phyloP scores from a whole-genome alignment of 2,113 vertebrate genomes.

The Irena cyanogastra region DNA sequence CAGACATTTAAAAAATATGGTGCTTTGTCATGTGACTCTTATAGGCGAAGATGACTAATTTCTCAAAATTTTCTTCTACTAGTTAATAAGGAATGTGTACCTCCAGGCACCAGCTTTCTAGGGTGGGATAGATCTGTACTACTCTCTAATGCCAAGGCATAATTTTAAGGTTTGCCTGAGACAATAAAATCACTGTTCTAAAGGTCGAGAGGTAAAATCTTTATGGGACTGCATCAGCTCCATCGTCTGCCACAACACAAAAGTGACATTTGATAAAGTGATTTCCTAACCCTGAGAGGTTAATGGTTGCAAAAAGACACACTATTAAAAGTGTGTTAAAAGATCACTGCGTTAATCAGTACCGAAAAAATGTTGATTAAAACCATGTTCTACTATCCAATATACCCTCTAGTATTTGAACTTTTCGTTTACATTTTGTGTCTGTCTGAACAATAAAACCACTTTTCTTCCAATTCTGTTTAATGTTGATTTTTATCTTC shows the following conservation, averaged over 20 bases:
- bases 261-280: background rate
- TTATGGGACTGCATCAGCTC: background rate
- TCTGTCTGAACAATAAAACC: background rate
- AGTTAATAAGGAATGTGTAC: background rate
- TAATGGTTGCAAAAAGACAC: background rate
- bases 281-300: background rate
- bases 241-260: background rate
- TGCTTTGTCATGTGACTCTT: background rate
- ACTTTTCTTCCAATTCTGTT: background rate
- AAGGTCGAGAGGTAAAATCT: background rate
- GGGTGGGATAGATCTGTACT: background rate
- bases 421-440: background rate
- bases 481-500: slow-evolving; percentile 28
- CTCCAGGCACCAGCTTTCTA: background rate
- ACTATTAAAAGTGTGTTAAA: background rate
- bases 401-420: background rate
- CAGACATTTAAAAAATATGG: fast-evolving
- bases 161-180: background rate
- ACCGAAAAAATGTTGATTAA: background rate
- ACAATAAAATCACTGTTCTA: background rate
- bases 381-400: background rate
- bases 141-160: background rate
- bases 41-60: background rate
- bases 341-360: background rate
- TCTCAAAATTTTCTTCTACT: background rate